These are phyloP conservation scores for Microvelia longipes DNA, from an alignment of 1,140 invertebrate genomes.

Conservation along the genomic window DNA sequence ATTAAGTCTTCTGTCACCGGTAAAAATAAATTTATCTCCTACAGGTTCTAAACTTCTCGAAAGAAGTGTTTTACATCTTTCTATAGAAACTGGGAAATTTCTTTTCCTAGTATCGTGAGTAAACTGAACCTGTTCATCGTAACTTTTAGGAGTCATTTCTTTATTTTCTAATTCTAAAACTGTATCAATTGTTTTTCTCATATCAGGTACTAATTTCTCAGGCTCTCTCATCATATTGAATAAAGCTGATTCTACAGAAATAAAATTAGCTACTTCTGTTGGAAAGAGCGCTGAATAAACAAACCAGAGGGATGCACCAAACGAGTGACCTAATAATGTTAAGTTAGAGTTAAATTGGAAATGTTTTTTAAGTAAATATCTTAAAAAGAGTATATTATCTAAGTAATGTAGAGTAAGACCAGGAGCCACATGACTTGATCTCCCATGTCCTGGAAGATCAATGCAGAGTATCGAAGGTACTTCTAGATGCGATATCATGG, in stretches of 20 bases:
- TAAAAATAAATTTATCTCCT: constrained; percentile 39
- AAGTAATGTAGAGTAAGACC: constrained; percentile 50
- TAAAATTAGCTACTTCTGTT: constrained; percentile 48
- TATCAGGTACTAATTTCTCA: not conserved
- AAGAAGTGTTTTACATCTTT: constrained; percentile 50
- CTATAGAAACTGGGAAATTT: constrained; percentile 13
- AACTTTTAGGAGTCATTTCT: not conserved
- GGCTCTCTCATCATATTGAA: not conserved
- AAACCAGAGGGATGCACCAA: constrained; percentile 61
- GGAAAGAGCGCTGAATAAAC: constrained; percentile 61
- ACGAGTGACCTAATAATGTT: constrained; percentile 57
- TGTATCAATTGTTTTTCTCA: not conserved
- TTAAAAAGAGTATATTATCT: constrained; percentile 1
- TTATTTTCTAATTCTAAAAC: not conserved
- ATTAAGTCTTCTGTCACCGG: constrained; percentile 37
- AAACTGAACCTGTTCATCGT: not conserved
- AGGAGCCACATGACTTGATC: constrained; percentile 55
- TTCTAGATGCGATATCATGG: constrained; percentile 52
- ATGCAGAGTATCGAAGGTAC: constrained; percentile 42
- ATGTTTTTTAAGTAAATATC: constrained; percentile 43
- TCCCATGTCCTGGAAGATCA: constrained; percentile 67
- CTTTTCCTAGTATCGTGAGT: not conserved
- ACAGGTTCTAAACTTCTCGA: constrained; percentile 43
- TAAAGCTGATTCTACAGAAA: constrained; percentile 46
- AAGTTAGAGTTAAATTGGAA: constrained; percentile 59